Base-by-base conservation (phyloP, 2,888 invertebrate species). In the Drosophila cracens region DNA sequence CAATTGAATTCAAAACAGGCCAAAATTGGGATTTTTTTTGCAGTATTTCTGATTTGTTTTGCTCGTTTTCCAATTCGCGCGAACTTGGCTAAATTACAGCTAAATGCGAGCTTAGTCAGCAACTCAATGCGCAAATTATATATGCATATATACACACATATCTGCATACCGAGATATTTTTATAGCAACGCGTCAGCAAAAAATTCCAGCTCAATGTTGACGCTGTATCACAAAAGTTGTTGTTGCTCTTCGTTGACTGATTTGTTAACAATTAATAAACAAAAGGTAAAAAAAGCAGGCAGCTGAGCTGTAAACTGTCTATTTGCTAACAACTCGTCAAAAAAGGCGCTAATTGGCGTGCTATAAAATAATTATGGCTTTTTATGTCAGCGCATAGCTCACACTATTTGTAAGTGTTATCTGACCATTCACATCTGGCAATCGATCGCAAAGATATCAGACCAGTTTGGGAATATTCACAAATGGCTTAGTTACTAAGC, bases 241-340 rank as follows among this genome's bases (percentile, higher is more conserved):
- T 64, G 59, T 38, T n/a, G 11, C 33, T 49, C 18, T 78, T 66
- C 72, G 74, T 79, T 79, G 77, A 76, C 58, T 38, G 66, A 70
- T 81, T 86, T 74, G 83, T 81, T 86, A 80, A 83, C 86, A 81
- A 79, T 81, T 76, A 79, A 82, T 82, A 76, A 82, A 82, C 83
- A 80, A 67, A 66, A 63, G 65, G 59, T 51, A 60, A 64, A 61
- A 73, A 77, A 43, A 34, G 34, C 18, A 11, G 25, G 18, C 53
- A 56, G 29, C 43, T 58, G 25, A 74, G 53, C 62, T 70, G 70
- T 79, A 68, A 79, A 64, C 79, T 65, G 82, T 81, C 77, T 64
- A 73, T 76, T 82, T 70, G 77, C 58, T 52, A 48, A 61, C 49
- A 65, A 16, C 8, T 16, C 65, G 82, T 63, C 57, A 71, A 81